These are phyloP conservation scores for Tenualosa thibaudeaui DNA, from an alignment of 2,797 vertebrate genomes.

Conservation along the genomic window DNA sequence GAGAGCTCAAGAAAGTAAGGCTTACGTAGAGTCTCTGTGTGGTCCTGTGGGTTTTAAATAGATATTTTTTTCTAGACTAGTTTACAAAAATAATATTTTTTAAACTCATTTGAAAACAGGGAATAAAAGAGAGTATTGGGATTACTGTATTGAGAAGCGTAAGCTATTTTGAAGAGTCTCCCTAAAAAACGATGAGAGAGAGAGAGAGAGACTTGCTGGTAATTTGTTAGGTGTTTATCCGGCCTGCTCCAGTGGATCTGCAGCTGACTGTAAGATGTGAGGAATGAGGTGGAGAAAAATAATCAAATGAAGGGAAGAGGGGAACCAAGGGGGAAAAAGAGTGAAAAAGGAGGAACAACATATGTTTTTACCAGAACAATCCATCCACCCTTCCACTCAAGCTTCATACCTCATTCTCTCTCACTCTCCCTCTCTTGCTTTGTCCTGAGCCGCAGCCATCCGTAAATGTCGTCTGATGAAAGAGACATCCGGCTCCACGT, in stretches of 20 bases:
- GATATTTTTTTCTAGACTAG: neutral
- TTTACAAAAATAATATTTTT: too few species aligned
- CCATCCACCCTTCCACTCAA: neutral
- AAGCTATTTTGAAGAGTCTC: neutral
- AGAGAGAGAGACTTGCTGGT: neutral
- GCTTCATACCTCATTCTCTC: neutral
- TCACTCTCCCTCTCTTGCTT: neutral
- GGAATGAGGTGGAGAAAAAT: neutral
- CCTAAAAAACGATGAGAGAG: neutral
- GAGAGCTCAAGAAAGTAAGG: conserved; percentile 59
- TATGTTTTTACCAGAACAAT: neutral
- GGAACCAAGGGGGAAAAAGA: neutral
- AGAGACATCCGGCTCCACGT: conserved; percentile 31
- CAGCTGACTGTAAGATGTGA: neutral
- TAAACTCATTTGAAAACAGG: too few species aligned
- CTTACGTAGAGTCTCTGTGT: conserved; percentile 55
- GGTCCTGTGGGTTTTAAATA: neutral
- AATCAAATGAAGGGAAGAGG: neutral
- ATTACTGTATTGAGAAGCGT: neutral
- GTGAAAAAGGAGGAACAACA: neutral
- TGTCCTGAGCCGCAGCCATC: conserved; percentile 33
- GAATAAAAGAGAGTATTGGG: neutral
- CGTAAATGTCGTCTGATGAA: conserved; percentile 39
- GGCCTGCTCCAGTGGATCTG: neutral
- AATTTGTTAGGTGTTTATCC: neutral